Evolutionary conservation across 1,140 invertebrate species (phyloP), one percentile per base, ranked within the genome.

Genomic region (Drosophila rufa): DNA sequence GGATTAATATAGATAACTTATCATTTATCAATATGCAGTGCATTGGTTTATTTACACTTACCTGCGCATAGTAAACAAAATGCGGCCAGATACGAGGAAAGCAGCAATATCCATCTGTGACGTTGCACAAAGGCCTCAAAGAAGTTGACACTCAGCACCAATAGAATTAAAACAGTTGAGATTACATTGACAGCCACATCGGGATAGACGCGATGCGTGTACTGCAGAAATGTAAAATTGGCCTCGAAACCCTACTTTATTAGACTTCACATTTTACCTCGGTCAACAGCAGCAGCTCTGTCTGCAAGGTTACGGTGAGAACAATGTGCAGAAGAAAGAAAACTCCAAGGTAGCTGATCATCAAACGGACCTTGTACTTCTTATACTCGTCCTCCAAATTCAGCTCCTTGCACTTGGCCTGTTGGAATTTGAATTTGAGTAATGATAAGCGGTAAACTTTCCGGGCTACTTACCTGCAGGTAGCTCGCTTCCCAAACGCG

Each of bases 131-230:
- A 73, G 36, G 93, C 92, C 19, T 93, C 90, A 6, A 87, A 87
- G 60, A 94, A 94, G 12, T 93, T 94, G 14, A 94, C 14, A 12
- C 92, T 92, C 36, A 95, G 73, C 14, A 91, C 86, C 46, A 94
- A 71, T 1, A 30, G 14, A 5, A 94, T 38, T 5, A 55, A 8
- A 9, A 19, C 0, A 4, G 3, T 0, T 15, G 3, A 4, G 12
- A 22, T 14, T 14, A 15, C 0, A 19, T 1, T 1, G 1, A 8
- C 0, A 19, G 0, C 12, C 3, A 36, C 7, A 19, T 53, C 51
- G 30, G 51, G 12, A 53, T 36, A 53, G 17, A 53, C 17, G 12
- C 3, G 17, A 53, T 14, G 15, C 17, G 51, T 19, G 7, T 53
- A 12, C 82, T 85, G 68, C 25, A 43, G 12, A 9, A 15, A 9